Evolutionary conservation across 2,888 invertebrate species (phyloP), one percentile per base, ranked within the genome.

Genomic region (Drosophila austrosaltans): DNA sequence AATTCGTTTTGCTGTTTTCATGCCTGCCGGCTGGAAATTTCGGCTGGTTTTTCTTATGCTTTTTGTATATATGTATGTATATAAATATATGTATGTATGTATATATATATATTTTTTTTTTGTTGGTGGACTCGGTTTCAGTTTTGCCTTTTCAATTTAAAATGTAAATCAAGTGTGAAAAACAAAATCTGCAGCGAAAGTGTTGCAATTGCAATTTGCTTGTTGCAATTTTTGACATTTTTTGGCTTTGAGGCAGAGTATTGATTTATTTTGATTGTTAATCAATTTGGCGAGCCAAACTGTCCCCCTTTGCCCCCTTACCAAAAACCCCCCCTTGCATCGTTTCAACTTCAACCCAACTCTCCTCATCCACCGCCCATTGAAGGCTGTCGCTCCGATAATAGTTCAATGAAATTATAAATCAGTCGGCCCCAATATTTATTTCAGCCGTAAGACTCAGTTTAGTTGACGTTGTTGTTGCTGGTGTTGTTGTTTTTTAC

Each of bases 231-330:
- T 83, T 84, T 84, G 83, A 87, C 87, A 80, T 82, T 80, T 87
- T 84, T 25, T 80, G 60, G 80, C 83, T 84, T 72, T 72, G 78
- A 77, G 83, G 87, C 85, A 75, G 75, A 80, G 77, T 78, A 84
- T 84, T 84, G 87, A 84, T 84, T 84, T 84, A 84, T 84, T 84
- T 84, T 87, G 83, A 84, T 84, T 84, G 83, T 84, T 84, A 84
- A 84, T 84, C 83, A 84, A 84, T 84, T 84, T 87, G 82, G 78
- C 82, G 76, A 79, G 73, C 20, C 75, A 48, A 48, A 22, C 59
- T 69, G 69, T 61, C 66, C 53, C 64, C 58, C 64, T 25, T 10
- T 16, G 16, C 25, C 25, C 2, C 12, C 48, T 5, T 28, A 28
- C 3, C 28, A 16, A 16, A 16, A 16, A 30, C 25, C 7, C 48